These are phyloP conservation scores for Oedothorax gibbosus DNA, from an alignment of 1,140 invertebrate genomes.

Conservation along the genomic window DNA sequence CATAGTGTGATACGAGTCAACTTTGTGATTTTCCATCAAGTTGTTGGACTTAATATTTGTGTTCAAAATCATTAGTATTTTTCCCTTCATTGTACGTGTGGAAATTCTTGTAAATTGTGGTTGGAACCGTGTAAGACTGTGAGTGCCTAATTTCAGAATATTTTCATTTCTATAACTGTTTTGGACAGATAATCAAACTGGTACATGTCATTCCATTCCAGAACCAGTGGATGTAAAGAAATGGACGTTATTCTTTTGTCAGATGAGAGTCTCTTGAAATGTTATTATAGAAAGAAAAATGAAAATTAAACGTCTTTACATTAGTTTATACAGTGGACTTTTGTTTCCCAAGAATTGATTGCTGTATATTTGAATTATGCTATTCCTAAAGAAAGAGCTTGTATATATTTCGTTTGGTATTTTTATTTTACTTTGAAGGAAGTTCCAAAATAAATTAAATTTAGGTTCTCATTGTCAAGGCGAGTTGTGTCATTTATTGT, in stretches of 20 bases:
- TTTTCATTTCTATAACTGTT: slow-evolving; percentile 1
- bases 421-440: slow-evolving; percentile 44
- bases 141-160: slow-evolving; percentile 39
- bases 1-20: slow-evolving; percentile 52
- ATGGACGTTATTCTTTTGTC: neutral
- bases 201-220: slow-evolving; percentile 5
- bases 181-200: slow-evolving; percentile 14
- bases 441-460: slow-evolving; percentile 52
- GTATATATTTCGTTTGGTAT: slow-evolving; percentile 51
- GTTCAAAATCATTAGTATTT: slow-evolving; percentile 38
- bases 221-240: neutral
- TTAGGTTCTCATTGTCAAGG: slow-evolving; percentile 54
- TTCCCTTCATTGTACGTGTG: slow-evolving; percentile 32
- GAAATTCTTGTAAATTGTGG: slow-evolving; percentile 31
- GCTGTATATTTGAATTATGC: slow-evolving; percentile 51
- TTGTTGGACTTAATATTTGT: slow-evolving; percentile 37
- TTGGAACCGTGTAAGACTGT: slow-evolving; percentile 15
- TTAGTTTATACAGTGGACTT: slow-evolving; percentile 45
- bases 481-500: neutral
- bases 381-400: slow-evolving; percentile 58
- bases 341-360: slow-evolving; percentile 31
- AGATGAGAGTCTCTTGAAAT: neutral
- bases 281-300: slow-evolving; percentile 28
- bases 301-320: slow-evolving; percentile 44
- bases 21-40: slow-evolving; percentile 40